These are phyloP conservation scores for Percina caprodes DNA, from an alignment of 2,113 vertebrate genomes.

Conservation along the genomic window DNA sequence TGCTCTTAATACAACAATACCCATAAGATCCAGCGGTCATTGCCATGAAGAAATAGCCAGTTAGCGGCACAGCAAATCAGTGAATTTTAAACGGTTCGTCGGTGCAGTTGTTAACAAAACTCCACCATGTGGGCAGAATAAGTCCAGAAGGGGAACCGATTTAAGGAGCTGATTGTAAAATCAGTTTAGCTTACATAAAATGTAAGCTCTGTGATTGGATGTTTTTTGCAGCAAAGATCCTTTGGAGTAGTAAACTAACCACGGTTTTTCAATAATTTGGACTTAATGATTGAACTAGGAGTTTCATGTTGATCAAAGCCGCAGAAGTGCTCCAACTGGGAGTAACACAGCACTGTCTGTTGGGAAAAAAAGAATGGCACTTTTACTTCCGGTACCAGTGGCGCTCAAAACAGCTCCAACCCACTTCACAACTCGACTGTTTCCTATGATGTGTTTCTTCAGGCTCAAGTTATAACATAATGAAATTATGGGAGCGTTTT, in stretches of 20 bases:
- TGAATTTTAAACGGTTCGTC: too few species aligned
- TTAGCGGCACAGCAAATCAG: not conserved
- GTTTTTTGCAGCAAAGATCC: not conserved
- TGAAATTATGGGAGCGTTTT: constrained; percentile 24
- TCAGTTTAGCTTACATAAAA: too few species aligned
- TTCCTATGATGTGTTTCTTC: constrained; percentile 68
- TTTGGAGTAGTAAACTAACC: constrained; percentile 1
- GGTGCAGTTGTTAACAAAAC: too few species aligned
- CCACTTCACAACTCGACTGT: constrained; percentile 51
- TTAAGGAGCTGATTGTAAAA: not conserved
- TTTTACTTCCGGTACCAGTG: constrained; percentile 11
- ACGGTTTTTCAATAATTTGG: not conserved
- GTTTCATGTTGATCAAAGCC: not conserved
- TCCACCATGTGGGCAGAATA: not conserved
- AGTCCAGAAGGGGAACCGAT: not conserved
- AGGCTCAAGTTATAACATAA: constrained; percentile 50
- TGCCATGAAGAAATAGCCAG: not conserved
- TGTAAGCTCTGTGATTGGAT: not conserved
- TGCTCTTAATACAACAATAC: constrained; percentile 7
- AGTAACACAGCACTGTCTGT: not conserved
- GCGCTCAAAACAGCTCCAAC: not conserved
- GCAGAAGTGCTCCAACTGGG: not conserved
- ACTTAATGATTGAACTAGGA: not conserved
- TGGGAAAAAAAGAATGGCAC: not conserved
- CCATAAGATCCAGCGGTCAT: constrained; percentile 5